Base-by-base conservation (phyloP, 2,113 vertebrate species). In the Nothoprocta pentlandii region DNA sequence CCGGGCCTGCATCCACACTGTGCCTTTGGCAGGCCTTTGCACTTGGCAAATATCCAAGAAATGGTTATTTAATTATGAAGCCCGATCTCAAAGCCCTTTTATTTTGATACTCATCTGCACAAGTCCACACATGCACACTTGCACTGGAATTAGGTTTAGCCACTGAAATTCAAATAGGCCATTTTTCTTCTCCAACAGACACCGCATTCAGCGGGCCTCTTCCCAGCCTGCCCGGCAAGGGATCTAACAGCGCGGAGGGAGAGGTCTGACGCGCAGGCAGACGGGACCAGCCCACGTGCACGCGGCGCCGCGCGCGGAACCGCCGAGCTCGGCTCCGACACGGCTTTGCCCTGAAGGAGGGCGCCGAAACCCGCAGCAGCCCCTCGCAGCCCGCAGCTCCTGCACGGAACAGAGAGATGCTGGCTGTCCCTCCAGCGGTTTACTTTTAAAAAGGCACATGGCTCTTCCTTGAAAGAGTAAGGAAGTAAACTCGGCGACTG, bases 101-200 rank as follows among this genome's bases (percentile, higher is more conserved):
- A 63, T 91, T 68, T 74, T 54, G 74, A 94, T 97, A 94, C 82
- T 94, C 93, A 94, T 71, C 47, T 44, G 64, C 80, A 83, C 73
- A 88, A 95, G 77, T 71, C 68, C 39, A 61, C 53, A 64, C 79
- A 66, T 80, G 91, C 81, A 75, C 61, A 74, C 76, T 92, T n/a
- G 1, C 78, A 53, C 59, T 90, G 79, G 81, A 89, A 76, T 32
- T 26, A 28, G 87, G 82, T 80, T 97, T 64, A 88, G 90, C 91
- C 80, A 47, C 85, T 95, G 93, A 91, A 93, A 95, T 94, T 97
- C 93, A 95, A 95, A 94, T 53, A 80, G 90, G 90, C 87, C 96
- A 76, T 94, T 97, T 94, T 97, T 94, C 87, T 94, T 83, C 93
- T 94, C 85, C 61, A 69, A 32, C 26, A 49, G 82, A 80, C 46